Evolutionary conservation across 2,888 invertebrate species (phyloP), one percentile per base, ranked within the genome.

Genomic region (Cantharis rustica): DNA sequence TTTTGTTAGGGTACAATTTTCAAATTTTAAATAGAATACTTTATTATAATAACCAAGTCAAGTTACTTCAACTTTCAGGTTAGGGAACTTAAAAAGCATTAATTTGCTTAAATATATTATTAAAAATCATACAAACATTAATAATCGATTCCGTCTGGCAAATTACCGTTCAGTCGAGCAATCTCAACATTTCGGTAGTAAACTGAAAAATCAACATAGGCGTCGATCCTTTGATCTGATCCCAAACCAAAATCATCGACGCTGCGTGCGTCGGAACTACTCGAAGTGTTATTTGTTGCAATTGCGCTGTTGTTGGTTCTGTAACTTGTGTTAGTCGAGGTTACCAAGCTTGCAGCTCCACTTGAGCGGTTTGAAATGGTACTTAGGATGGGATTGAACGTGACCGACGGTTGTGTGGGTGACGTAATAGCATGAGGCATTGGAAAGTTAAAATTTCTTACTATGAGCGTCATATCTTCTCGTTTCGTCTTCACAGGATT

Each of bases 121-220:
- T 47, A 47, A 47, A n/a, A n/a, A 47, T 13, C 47, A 47, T 1
- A 31, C 47, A 47, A n/a, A n/a, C 47, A 47, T 83, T 81, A 85
- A 85, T 90, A 90, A 75, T 89, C 87, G 82, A 94, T 91, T 84
- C 91, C 92, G 79, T 90, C 88, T 1, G 95, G 94, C 75, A 95
- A 84, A 0, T 91, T 92, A 0, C 94, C 94, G 83, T 92, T 92
- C 78, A 89, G 88, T 79, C 91, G 90, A 2, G 94, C 94, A 79
- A 90, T 91, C 61, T 93, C 93, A 23, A 95, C 91, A 84, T 93
- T 94, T 76, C 91, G 90, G 82, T 93, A 95, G 89, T 94, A 97
- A 83, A 93, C 93, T 0, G 93, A 90, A 87, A 97, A 97, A 87
- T 96, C 94, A 0, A 97, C 96, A 85, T 97, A 97, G 0, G 95